A percentile compares a stretch with the other conserved stretches of the same genome.
Conservation (phyloP, 2,888 invertebrate genomes). For the Aspidiotus rigidus region DNA sequence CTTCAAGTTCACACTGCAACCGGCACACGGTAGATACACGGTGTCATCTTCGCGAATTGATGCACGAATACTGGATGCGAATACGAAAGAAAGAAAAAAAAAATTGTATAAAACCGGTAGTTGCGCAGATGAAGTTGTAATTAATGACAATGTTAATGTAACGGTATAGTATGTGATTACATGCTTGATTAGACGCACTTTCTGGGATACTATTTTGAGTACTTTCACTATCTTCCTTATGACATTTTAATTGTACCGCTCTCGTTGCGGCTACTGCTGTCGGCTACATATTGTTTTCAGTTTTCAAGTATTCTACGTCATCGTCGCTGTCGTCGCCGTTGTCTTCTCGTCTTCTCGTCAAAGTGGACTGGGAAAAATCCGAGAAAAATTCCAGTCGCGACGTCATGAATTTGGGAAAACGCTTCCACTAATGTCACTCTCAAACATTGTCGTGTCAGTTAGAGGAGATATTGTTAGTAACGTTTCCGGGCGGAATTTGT, state of each 20-base stretch:
- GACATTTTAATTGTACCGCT: slow-evolving; percentile 12
- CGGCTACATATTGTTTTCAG: too few species aligned
- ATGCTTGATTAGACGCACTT: slow-evolving; percentile 30
- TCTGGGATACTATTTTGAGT: slow-evolving; percentile 21
- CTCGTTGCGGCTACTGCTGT: neutral
- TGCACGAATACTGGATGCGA: neutral
- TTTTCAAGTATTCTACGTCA: too few species aligned
- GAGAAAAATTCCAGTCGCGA: too few species aligned
- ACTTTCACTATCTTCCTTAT: slow-evolving; percentile 22
- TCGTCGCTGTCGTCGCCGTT: too few species aligned
- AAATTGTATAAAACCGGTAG: neutral
- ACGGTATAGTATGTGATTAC: slow-evolving; percentile 20
- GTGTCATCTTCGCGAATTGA: neutral
- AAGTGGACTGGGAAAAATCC: too few species aligned
- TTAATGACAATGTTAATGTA: slow-evolving; percentile 24
- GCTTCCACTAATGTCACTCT: too few species aligned
- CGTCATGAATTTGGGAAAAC: too few species aligned
- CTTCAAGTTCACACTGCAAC: neutral
- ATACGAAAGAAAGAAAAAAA: too few species aligned
- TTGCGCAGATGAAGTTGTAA: slow-evolving; percentile 1
- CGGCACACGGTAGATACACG: neutral
- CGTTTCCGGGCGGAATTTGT: too few species aligned
- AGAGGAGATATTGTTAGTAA: too few species aligned
- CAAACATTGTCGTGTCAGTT: too few species aligned
- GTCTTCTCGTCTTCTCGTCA: too few species aligned